These are phyloP conservation scores for Chrysemys picta DNA, from an alignment of 2,113 vertebrate genomes.

Conservation along the genomic window DNA sequence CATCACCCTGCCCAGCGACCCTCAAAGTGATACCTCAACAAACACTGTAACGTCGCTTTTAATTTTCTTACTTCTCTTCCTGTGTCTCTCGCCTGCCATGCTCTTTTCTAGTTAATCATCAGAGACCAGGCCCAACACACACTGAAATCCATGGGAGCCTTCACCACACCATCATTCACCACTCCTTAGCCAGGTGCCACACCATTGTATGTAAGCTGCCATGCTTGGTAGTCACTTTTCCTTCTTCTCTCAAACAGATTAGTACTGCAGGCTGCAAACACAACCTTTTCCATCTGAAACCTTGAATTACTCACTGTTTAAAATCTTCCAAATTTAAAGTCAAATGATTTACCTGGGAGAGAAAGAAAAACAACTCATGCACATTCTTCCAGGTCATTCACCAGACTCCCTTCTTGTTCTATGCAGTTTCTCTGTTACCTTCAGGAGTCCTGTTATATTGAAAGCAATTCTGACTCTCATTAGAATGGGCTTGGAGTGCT, in stretches of 20 bases:
- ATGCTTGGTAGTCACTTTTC: background rate
- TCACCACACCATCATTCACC: background rate
- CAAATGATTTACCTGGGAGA: background rate
- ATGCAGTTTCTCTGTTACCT: background rate
- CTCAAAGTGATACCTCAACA: background rate
- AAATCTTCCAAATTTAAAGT: background rate
- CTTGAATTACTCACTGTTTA: background rate
- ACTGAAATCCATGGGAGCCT: background rate
- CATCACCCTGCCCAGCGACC: background rate
- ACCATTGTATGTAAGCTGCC: background rate
- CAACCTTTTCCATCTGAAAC: background rate
- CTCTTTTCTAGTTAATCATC: background rate
- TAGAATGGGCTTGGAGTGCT: background rate
- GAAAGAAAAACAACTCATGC: background rate
- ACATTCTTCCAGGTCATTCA: background rate
- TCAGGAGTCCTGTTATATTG: background rate
- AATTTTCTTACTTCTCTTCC: background rate
- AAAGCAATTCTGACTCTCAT: background rate
- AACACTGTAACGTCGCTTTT: background rate
- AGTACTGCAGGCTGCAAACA: background rate
- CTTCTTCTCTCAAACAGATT: background rate
- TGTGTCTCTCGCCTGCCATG: background rate
- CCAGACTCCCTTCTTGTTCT: background rate
- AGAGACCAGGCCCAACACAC: background rate
- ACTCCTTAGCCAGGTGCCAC: background rate